Evolutionary conservation across 2,888 invertebrate species (phyloP), one percentile per base, ranked within the genome.

Genomic region (Limnephilus rhombicus): DNA sequence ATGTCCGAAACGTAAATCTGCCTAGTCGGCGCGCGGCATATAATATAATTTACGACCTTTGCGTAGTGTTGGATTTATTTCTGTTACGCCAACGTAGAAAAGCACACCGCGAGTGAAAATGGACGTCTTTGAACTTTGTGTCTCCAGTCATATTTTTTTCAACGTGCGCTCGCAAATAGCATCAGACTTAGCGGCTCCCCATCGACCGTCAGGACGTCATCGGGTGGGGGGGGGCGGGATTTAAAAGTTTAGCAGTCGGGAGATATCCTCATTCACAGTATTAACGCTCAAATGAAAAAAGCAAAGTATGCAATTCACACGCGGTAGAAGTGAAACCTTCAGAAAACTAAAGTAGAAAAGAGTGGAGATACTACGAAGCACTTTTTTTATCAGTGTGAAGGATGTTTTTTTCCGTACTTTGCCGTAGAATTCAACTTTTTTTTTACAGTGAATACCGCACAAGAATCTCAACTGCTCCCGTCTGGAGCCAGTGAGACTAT

Each of bases 101-200:
- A 37, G 85, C 41, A 82, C 82, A 34, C 24, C 12, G 85, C 34
- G n/a, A 87, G 53, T 15, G 87, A 9, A 29, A 53, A 12, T 31
- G 31, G 41, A 45, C 31, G 87, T 29, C 87, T 49, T 87, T 87
- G 85, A 85, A 87, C 87, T n/a, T 29, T n/a, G 45, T 49, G 45
- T 87, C 53, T 15, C 29, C n/a, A 29, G 87, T 49, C 24, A 18
- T 41, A 37, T 41, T 85, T 85, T 68, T 87, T 87, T 87, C 53
- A 29, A 49, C 45, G 45, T 53, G 53, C 49, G 87, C 87, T 29
- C 87, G 85, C 34, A 85, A 85, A 85, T 85, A 85, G 85, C 85
- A 15, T 37, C 85, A 41, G 85, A 85, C 85, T 13, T 82, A 3
- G 82, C 31, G 34, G 13, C 82, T 82, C 82, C 29, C 18, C 41